Conservation (phyloP, 2,888 invertebrate genomes). For the Oxytorus armatus region DNA sequence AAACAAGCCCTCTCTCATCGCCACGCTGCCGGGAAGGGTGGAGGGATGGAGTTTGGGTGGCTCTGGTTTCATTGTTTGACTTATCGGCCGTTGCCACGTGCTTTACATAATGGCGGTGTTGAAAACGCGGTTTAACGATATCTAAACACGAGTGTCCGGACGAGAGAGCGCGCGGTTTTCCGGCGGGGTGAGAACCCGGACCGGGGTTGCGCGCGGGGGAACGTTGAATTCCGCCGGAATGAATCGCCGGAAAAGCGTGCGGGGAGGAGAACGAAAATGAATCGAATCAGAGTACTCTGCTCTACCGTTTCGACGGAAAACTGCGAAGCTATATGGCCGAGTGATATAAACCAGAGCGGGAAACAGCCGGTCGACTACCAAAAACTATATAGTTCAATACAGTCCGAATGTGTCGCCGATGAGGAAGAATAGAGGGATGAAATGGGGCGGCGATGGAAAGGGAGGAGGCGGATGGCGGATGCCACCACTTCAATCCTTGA, state of each 20-base stretch:
- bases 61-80: constrained; percentile 79
- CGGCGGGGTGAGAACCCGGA: neutral
- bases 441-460: too few species aligned
- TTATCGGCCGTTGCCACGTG: constrained; percentile 83
- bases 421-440: constrained; percentile 43
- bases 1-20: constrained; percentile 47
- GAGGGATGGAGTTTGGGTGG: constrained; percentile 62
- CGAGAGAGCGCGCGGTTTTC: constrained; percentile 40
- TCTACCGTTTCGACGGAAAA: constrained; percentile 26
- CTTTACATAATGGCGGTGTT: constrained; percentile 82
- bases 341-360: constrained; percentile 58
- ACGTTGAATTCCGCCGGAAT: constrained; percentile 53
- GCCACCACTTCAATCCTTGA: neutral
- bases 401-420: constrained; percentile 47
- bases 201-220: neutral
- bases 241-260: constrained; percentile 55
- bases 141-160: constrained; percentile 80
- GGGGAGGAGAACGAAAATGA: constrained; percentile 38
- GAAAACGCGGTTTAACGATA: constrained; percentile 83
- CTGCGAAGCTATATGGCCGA: constrained; percentile 37
- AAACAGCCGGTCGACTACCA: constrained; percentile 54
- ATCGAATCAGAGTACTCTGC: constrained; percentile 52
- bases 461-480: neutral
- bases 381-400: constrained; percentile 53
- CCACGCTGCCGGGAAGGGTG: constrained; percentile 1